Evolutionary conservation across 2,797 vertebrate species (phyloP), one percentile per base, ranked within the genome.

Genomic region (Aselliscus stoliczkanus): DNA sequence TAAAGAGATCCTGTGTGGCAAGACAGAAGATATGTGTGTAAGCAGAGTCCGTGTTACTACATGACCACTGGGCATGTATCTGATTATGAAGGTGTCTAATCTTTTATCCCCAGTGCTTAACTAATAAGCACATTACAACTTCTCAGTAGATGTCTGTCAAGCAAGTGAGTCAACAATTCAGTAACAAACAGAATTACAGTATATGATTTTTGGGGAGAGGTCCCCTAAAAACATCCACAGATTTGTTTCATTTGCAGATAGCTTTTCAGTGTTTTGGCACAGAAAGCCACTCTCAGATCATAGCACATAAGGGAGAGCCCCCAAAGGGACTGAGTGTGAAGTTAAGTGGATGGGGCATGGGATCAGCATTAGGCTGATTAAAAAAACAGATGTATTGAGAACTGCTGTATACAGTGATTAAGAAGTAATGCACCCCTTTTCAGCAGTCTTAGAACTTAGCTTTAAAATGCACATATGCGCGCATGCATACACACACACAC

Each of bases 121-220:
- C 23, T 82, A 34, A 64, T 67, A 72, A 85, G 23, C 29, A 77
- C 77, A 54, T 77, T 67, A 21, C 83, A 90, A 69, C 17, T 69
- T 92, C 75, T 89, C 39, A 67, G 75, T 47, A 93, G 92, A 64
- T 84, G 39, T 50, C 80, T 89, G 65, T 94, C 77, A 88, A 70
- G 31, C 80, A 42, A 86, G 52, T 29, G 84, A 93, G 20, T 65
- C 34, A 62, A 80, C 44, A 64, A 44, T 93, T 92, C 92, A 84
- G 3, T 65, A 73, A 94, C 86, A 58, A 88, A 84, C 34, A 75
- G 17, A 84, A 52, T 92, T 39, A 5, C 5, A 80, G 44, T 83
- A 60, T 34, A 10, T 70, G 47, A 14, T 50, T 54, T 54, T 54
- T 5, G 18, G 52, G 52, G 18, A 15, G 7, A 54, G 18, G 2